phyloP scores from a whole-genome alignment of 2,113 vertebrate species.

The Chascanopsetta lugubris region DNA sequence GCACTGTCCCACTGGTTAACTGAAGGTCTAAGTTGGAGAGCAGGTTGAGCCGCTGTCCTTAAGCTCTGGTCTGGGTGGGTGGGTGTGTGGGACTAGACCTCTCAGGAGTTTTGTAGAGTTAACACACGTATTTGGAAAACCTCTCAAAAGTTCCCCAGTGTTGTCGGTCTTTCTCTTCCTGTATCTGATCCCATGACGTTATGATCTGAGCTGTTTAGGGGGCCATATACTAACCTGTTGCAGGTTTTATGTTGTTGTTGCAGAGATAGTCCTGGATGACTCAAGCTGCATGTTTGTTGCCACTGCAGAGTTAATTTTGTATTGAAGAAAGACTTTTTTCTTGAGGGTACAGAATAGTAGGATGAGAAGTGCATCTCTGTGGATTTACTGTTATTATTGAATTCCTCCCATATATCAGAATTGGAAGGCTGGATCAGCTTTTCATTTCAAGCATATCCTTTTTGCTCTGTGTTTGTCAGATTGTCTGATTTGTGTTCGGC shows the following conservation, averaged over 20 bases:
- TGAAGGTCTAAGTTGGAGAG: too few species aligned
- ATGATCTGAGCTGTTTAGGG: neutral
- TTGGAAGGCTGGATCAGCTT: too few species aligned
- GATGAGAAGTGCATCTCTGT: neutral
- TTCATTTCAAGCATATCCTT: neutral
- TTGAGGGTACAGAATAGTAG: neutral
- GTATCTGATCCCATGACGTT: neutral
- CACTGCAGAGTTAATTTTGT: neutral
- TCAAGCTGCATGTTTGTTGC: neutral
- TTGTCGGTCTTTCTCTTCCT: neutral
- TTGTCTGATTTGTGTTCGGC: neutral
- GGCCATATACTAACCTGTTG: neutral
- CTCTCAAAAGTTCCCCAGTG: too few species aligned
- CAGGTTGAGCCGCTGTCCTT: too few species aligned
- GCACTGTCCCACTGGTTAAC: too few species aligned
- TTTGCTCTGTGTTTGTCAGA: neutral
- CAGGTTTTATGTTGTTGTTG: neutral
- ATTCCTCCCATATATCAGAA: too few species aligned
- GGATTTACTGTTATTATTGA: too few species aligned
- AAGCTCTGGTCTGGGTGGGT: too few species aligned
- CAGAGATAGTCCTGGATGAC: neutral
- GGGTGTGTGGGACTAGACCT: too few species aligned
- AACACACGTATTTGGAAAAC: too few species aligned
- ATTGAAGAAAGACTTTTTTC: neutral
- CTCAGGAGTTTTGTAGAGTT: too few species aligned